A percentile compares a stretch with the other conserved stretches of the same genome.
Conservation (phyloP, 1,140 invertebrate species). For the Drosophila insularis region DNA sequence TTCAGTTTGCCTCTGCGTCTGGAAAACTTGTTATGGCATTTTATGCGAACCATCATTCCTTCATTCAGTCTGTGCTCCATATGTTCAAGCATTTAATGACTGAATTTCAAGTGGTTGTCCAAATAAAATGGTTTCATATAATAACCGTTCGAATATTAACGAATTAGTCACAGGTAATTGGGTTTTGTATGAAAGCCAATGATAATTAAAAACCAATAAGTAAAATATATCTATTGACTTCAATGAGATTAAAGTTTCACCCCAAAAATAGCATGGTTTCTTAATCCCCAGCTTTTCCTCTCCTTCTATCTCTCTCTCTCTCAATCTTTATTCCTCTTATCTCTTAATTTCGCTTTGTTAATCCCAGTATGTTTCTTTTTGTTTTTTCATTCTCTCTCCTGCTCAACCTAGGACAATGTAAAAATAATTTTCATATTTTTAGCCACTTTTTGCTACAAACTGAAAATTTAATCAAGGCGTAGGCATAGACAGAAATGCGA, state of each 20-base stretch:
- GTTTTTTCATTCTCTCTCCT: background rate
- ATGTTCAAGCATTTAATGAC: slow-evolving; percentile 69
- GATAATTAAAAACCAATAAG: slow-evolving; percentile 73
- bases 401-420: background rate
- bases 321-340: background rate
- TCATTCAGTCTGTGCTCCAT: slow-evolving; percentile 34
- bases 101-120: slow-evolving; percentile 49
- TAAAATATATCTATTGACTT: slow-evolving; percentile 18
- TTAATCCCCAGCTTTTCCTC: background rate
- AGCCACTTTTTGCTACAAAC: background rate
- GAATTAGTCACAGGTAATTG: slow-evolving; percentile 54
- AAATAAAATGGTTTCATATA: slow-evolving; percentile 56
- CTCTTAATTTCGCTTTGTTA: background rate
- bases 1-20: slow-evolving; percentile 53
- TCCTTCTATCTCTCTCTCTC: background rate
- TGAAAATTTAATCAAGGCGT: background rate
- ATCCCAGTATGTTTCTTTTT: too few relatives aligned
- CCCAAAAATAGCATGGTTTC: background rate
- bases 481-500: background rate
- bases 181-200: slow-evolving; percentile 39
- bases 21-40: slow-evolving; percentile 34
- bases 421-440: slow-evolving; percentile 9
- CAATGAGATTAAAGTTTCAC: slow-evolving; percentile 16
- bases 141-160: slow-evolving; percentile 38
- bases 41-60: slow-evolving; percentile 12